Evolutionary conservation across 2,888 invertebrate species (phyloP).

Genomic region (Ectemnius cavifrons): DNA sequence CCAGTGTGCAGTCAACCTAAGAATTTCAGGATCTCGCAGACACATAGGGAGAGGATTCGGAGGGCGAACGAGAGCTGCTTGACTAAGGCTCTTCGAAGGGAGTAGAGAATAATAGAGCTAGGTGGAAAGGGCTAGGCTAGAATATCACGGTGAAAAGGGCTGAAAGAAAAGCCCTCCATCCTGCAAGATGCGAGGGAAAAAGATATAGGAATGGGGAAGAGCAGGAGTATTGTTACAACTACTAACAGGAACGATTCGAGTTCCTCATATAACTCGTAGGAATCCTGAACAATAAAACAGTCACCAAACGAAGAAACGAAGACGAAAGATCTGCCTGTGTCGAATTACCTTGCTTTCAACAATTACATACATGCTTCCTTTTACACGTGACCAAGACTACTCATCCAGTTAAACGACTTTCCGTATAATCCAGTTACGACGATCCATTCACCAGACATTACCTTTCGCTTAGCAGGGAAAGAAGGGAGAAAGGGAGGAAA

Average conservation of each 20-base stretch:
- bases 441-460: constrained; percentile 1
- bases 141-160: neutral
- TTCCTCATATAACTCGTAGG: constrained; percentile 11
- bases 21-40: neutral
- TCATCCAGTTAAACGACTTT: constrained; percentile 7
- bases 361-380: neutral
- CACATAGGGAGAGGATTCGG: neutral
- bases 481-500: neutral
- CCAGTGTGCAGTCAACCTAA: too few species aligned
- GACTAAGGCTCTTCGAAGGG: constrained; percentile 22
- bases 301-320: constrained; percentile 6
- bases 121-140: neutral
- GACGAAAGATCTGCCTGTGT: neutral
- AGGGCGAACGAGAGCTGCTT: constrained; percentile 16
- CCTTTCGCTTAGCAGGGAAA: neutral
- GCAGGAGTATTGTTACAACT: constrained; percentile 22
- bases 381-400: neutral
- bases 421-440: constrained; percentile 3
- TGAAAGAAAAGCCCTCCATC: constrained; percentile 8
- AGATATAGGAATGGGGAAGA: neutral
- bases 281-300: constrained; percentile 27
- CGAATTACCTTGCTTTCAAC: constrained; percentile 6
- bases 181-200: constrained; percentile 1
- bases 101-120: constrained; percentile 28
- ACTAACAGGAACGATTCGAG: constrained; percentile 21